phyloP scores from a whole-genome alignment of 30 jellyfish, hydroid and myxozoan species.

The Haliclystus octoradiatus region DNA sequence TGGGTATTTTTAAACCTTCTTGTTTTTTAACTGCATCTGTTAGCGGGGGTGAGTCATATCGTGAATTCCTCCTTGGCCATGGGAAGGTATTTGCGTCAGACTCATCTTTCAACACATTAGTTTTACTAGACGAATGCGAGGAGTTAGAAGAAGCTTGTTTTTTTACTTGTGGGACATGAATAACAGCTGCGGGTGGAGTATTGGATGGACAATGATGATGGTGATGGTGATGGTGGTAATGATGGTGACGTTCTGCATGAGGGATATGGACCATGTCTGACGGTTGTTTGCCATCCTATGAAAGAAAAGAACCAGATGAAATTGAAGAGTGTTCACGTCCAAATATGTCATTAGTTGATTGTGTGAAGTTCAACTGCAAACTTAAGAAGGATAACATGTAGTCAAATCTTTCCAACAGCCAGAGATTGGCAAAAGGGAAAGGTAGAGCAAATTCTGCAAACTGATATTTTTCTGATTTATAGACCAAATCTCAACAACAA shows the following conservation, averaged over 20 bases:
- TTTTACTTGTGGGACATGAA: background rate
- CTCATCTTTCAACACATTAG: background rate
- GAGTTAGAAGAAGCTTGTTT: background rate
- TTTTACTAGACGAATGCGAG: background rate
- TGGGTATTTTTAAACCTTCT: background rate
- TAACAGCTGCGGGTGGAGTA: background rate
- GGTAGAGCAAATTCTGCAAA: too few species aligned
- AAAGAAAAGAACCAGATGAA: too few species aligned
- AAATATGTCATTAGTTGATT: too few species aligned
- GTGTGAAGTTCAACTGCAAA: too few species aligned
- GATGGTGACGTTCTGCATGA: background rate
- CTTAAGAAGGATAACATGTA: too few species aligned
- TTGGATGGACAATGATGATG: background rate
- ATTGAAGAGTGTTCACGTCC: too few species aligned
- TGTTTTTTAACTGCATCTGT: background rate
- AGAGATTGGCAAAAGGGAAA: too few species aligned
- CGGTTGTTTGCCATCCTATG: background rate
- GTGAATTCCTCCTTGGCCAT: background rate
- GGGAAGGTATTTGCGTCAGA: background rate
- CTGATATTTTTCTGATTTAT: too few species aligned
- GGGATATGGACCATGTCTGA: background rate
- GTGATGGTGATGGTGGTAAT: background rate
- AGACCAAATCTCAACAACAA: too few species aligned
- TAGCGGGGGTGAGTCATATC: background rate
- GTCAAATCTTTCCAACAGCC: too few species aligned